Evolutionary conservation across 2,888 invertebrate genomes (phyloP).

Genomic region (Carterocephalus palaemon): DNA sequence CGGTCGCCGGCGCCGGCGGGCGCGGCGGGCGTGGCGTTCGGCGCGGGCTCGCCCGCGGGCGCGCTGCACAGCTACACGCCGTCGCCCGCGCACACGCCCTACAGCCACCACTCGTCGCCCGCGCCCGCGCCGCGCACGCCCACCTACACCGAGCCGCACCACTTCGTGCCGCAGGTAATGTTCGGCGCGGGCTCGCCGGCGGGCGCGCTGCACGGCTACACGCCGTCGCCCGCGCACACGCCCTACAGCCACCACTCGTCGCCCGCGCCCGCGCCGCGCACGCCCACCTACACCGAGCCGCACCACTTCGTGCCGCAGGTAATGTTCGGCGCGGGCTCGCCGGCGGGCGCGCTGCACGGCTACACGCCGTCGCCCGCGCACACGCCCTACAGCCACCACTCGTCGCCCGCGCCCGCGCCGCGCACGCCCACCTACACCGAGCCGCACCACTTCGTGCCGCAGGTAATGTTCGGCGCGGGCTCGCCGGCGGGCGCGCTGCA

Average conservation of each 20-base stretch:
- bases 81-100: constrained; percentile 69
- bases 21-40: constrained; percentile 47
- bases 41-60: constrained; percentile 53
- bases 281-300: constrained; percentile 45
- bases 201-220: constrained; percentile 51
- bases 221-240: constrained; percentile 68
- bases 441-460: constrained; percentile 38
- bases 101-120: constrained; percentile 68
- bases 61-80: constrained; percentile 58
- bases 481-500: constrained; percentile 48
- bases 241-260: constrained; percentile 71
- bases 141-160: constrained; percentile 43
- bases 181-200: constrained; percentile 48
- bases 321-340: constrained; percentile 44
- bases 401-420: constrained; percentile 58
- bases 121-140: constrained; percentile 52
- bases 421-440: constrained; percentile 47
- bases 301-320: constrained; percentile 38
- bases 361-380: constrained; percentile 69
- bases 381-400: constrained; percentile 71
- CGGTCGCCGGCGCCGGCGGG: constrained; percentile 35
- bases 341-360: constrained; percentile 44
- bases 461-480: constrained; percentile 37
- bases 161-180: constrained; percentile 34
- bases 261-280: constrained; percentile 53